These are phyloP conservation scores for Cotesia glomerata DNA, from an alignment of 1,140 invertebrate genomes.

Conservation along the genomic window DNA sequence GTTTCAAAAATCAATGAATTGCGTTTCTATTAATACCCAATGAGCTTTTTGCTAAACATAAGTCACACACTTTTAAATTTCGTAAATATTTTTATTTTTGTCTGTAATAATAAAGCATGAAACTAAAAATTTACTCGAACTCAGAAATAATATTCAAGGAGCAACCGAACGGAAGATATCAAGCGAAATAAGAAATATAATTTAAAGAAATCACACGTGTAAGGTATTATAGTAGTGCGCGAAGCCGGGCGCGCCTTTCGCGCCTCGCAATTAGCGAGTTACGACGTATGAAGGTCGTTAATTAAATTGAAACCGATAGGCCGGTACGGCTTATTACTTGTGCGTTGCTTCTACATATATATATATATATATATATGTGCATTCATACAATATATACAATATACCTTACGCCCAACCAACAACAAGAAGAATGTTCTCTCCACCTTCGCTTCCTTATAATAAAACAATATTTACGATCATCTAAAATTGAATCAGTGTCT, in stretches of 20 bases:
- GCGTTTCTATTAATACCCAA: too few relatives aligned
- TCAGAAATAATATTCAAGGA: not conserved
- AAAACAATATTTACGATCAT: constrained; percentile 8
- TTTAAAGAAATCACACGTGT: not conserved
- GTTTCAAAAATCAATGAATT: too few relatives aligned
- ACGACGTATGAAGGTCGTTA: constrained; percentile 52
- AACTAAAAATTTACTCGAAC: too few relatives aligned
- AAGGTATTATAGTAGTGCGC: not conserved
- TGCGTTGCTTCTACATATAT: constrained; percentile 32
- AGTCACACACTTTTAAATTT: too few relatives aligned
- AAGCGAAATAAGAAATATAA: not conserved
- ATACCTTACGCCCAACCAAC: not conserved
- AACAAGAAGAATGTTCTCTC: not conserved
- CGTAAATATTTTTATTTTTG: not conserved
- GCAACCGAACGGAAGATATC: not conserved
- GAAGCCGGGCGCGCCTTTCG: constrained; percentile 31
- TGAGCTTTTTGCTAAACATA: too few relatives aligned
- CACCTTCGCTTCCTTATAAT: constrained; percentile 13
- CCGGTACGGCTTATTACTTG: constrained; percentile 46
- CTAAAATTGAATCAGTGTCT: constrained; percentile 10
- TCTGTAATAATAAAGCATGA: too few relatives aligned
- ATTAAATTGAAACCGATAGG: constrained; percentile 56
- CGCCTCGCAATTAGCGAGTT: constrained; percentile 56
- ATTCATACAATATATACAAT: not conserved
- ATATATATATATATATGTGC: not conserved